These are phyloP conservation scores for Hippocampus abdominalis DNA, from an alignment of 2,113 vertebrate genomes.

Conservation along the genomic window DNA sequence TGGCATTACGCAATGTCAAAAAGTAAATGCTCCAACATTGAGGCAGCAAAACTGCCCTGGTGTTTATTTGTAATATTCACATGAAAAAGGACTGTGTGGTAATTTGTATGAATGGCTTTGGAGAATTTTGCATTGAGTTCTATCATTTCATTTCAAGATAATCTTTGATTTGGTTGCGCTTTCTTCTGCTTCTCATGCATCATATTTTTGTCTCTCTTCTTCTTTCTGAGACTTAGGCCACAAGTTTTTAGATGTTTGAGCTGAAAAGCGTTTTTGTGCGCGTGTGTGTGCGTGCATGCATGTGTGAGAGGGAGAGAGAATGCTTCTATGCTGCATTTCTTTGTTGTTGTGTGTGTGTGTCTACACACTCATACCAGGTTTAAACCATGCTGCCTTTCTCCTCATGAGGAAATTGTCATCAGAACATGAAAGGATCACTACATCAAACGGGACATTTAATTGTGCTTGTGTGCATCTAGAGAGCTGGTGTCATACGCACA, in stretches of 20 bases:
- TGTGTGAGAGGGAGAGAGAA: slow-evolving; percentile 7
- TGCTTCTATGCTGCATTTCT: slow-evolving; percentile 13
- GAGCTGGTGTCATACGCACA: slow-evolving; percentile 20
- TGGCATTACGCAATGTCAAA: background rate
- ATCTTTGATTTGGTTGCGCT: slow-evolving; percentile 39
- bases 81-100: too few species aligned
- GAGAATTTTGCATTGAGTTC: background rate
- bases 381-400: slow-evolving; percentile 27
- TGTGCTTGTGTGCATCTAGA: slow-evolving; percentile 33
- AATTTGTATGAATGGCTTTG: background rate
- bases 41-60: background rate
- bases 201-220: slow-evolving; percentile 26
- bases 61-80: background rate
- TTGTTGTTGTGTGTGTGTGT: slow-evolving; percentile 8
- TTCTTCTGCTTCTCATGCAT: slow-evolving; percentile 15
- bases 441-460: slow-evolving; percentile 67
- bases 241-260: slow-evolving; percentile 48
- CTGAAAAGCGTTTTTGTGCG: slow-evolving; percentile 36
- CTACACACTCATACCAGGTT: slow-evolving; percentile 39
- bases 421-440: slow-evolving; percentile 62
- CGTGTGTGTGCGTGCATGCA: slow-evolving; percentile 10
- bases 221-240: slow-evolving; percentile 42
- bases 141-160: slow-evolving; percentile 15
- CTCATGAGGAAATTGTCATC: slow-evolving; percentile 58
- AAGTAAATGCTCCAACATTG: background rate